Conservation (phyloP, 2,888 invertebrate species). For the Sclerodermus sp. region DNA sequence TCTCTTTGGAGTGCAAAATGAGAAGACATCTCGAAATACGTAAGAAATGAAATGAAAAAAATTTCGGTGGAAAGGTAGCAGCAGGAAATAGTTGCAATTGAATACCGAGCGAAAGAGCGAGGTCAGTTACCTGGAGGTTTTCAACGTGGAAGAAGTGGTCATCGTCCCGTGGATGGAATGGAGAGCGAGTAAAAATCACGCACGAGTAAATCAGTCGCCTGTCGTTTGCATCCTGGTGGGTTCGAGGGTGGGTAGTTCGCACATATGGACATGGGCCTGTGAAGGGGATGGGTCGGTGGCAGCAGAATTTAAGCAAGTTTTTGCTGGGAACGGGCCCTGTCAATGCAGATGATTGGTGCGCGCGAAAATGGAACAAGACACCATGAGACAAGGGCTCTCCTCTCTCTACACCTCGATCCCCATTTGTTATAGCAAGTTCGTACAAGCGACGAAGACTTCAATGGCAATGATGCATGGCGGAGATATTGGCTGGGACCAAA, state of each 20-base stretch:
- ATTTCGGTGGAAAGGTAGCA: too few relatives aligned
- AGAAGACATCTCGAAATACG: too few relatives aligned
- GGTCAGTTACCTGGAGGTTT: too few relatives aligned
- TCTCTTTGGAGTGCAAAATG: too few relatives aligned
- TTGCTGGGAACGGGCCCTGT: conserved; percentile 43
- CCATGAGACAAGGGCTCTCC: conserved; percentile 33
- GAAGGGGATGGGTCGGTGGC: conserved; percentile 29
- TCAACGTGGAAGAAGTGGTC: conserved; percentile 13
- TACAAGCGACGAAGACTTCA: conserved; percentile 27
- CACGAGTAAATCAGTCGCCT: conserved; percentile 50
- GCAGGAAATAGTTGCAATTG: too few relatives aligned
- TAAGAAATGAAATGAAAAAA: too few relatives aligned
- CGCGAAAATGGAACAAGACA: conserved; percentile 48
- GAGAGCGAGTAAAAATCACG: conserved; percentile 40
- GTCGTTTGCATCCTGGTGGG: conserved; percentile 46
- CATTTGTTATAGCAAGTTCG: conserved; percentile 40
- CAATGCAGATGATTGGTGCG: conserved; percentile 51
- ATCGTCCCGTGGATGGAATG: conserved; percentile 22
- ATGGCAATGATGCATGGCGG: conserved; percentile 41
- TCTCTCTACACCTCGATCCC: conserved; percentile 28
- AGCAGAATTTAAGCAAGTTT: conserved; percentile 50
- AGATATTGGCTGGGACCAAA: conserved; percentile 36
- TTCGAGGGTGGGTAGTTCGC: conserved; percentile 5
- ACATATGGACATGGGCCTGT: conserved; percentile 12
- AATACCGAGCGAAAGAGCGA: too few relatives aligned